These are phyloP conservation scores for Trinorchestia longiramus DNA, from an alignment of 1,140 invertebrate species.

Conservation along the genomic window DNA sequence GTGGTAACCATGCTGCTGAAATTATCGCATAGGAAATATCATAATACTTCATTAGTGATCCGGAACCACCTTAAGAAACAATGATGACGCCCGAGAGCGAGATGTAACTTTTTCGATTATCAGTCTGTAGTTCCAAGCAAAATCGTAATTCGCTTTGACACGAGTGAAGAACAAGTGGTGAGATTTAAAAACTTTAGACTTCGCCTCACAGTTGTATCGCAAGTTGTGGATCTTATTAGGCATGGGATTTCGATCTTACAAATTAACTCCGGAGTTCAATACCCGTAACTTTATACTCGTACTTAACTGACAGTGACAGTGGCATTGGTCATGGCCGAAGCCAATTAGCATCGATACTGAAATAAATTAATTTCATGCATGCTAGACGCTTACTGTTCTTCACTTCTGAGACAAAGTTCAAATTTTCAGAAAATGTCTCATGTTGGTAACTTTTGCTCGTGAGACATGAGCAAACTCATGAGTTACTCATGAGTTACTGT, in stretches of 20 bases:
- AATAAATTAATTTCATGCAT: too few species aligned
- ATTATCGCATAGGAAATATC: neutral
- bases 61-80: neutral
- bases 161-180: neutral
- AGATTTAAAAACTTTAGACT: neutral
- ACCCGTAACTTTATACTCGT: neutral
- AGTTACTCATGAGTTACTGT: too few species aligned
- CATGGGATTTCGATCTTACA: neutral
- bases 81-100: neutral
- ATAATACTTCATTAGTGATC: neutral
- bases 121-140: neutral
- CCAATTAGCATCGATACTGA: too few species aligned
- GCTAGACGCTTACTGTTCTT: too few species aligned
- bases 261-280: neutral
- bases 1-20: neutral
- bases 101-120: neutral
- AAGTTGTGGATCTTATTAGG: neutral
- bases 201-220: neutral
- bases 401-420: neutral
- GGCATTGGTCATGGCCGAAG: too few species aligned
- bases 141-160: neutral
- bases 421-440: neutral
- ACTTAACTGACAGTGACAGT: neutral
- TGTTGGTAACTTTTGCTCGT: too few species aligned
- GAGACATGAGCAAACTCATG: too few species aligned